Evolutionary conservation across 2,888 invertebrate species (phyloP), one percentile per base, ranked within the genome.

Genomic region (Lomographa bimaculata): DNA sequence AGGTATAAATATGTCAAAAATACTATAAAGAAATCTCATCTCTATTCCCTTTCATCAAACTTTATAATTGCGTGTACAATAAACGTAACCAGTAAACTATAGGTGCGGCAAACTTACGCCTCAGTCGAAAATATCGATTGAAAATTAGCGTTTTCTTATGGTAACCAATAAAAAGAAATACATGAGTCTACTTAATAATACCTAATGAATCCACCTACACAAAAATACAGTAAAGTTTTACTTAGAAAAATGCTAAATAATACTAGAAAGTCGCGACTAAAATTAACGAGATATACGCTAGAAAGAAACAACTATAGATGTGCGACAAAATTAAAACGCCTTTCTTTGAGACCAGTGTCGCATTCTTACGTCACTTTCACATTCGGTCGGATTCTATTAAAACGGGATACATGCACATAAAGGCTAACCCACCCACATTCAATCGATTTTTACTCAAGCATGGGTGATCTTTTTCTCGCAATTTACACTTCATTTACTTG

Each of bases 371-470:
- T 79, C 80, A 81, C 79, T 74, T 57, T 65, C 54, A 7, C 63
- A 72, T 64, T 60, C 68, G 64, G 80, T 51, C 71, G 85, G 79
- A 48, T 85, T 72, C 79, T 82, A 84, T 51, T 49, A 50, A 52
- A 78, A 62, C 57, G 77, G 71, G 79, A 80, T 54, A 54, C 71
- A 53, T 59, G 67, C 46, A 56, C 54, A 19, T 57, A 57, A 56
- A 58, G 63, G 68, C 67, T 77, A 35, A 68, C 85, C 85, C 89
- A 89, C 89, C 89, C 89, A 86, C 81, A 64, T 79, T 65, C 70
- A 76, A 89, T 89, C 87, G 89, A 89, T 89, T 89, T 89, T 87
- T 79, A 82, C 71, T 71, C 60, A 66, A 69, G 65, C 69, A 57
- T 50, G 56, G 56, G 49, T 26, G 55, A 64, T 57, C 42, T 37